These are phyloP conservation scores for Pseudomyrmex dendroicus DNA, from an alignment of 1,140 invertebrate species.

Conservation along the genomic window DNA sequence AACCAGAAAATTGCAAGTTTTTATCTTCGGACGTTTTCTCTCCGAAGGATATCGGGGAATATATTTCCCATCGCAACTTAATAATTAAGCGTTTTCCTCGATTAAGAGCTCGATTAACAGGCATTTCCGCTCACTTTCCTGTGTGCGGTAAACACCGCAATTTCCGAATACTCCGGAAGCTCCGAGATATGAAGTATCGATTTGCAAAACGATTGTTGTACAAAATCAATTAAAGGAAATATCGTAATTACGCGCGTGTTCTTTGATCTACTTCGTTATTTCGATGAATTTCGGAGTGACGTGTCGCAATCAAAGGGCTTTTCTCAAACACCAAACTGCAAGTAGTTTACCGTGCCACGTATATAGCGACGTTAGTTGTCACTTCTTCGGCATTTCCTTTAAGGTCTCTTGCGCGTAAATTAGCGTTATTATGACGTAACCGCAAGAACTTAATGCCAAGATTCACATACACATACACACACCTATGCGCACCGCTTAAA, in stretches of 20 bases:
- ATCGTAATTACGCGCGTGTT: not conserved
- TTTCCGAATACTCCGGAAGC: not conserved
- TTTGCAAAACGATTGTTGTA: not conserved
- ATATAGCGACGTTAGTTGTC: constrained; percentile 27
- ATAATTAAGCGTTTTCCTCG: constrained; percentile 6
- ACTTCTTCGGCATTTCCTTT: constrained; percentile 47
- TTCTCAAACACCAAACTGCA: constrained; percentile 25
- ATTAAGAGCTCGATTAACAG: not conserved
- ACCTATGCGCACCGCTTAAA: no score
- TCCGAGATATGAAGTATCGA: not conserved
- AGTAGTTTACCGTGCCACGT: constrained; percentile 33
- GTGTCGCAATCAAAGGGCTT: constrained; percentile 31
- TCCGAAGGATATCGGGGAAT: not conserved
- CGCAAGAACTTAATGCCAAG: constrained; percentile 1
- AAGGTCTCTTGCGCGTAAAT: constrained; percentile 21
- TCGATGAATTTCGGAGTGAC: constrained; percentile 8
- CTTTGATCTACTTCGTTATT: constrained; percentile 23
- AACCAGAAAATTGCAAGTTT: constrained; percentile 13
- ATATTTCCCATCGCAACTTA: not conserved
- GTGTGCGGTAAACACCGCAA: not conserved
- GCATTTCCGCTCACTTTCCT: not conserved
- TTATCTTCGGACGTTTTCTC: not conserved
- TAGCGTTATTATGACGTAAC: constrained; percentile 35
- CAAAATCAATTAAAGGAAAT: constrained; percentile 12
- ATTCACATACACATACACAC: not conserved